phyloP scores from a whole-genome alignment of 1,140 invertebrate genomes.

The Drosophila carrolli region DNA sequence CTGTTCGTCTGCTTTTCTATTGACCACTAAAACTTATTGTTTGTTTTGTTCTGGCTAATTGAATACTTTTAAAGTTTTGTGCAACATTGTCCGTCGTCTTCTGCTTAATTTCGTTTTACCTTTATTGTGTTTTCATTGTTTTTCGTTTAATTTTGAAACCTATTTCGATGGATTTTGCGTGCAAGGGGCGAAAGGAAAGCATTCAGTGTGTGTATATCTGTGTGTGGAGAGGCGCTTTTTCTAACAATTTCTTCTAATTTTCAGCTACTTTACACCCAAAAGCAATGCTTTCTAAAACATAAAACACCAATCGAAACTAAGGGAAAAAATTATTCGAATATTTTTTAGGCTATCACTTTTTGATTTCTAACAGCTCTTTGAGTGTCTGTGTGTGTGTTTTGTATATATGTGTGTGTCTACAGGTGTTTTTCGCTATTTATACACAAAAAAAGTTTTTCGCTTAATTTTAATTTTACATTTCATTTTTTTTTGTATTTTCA shows the following conservation, averaged over 20 bases:
- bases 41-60: conserved; percentile 18
- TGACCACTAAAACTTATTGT: conserved; percentile 12
- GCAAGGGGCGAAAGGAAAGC: conserved; percentile 19
- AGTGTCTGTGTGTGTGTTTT: conserved; percentile 24
- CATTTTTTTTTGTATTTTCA: not conserved
- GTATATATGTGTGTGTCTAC: conserved; percentile 32
- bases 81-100: not conserved
- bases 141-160: conserved; percentile 70
- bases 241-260: conserved; percentile 21
- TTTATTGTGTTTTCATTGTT: not conserved
- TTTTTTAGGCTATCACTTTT: conserved; percentile 40
- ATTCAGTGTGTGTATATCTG: not conserved
- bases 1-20: not conserved
- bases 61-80: conserved; percentile 8
- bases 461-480: conserved; percentile 28
- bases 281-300: conserved; percentile 17
- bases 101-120: not conserved
- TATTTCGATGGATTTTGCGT: conserved; percentile 55
- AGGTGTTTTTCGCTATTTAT: conserved; percentile 54
- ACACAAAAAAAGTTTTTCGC: conserved; percentile 49
- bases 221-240: conserved; percentile 27
- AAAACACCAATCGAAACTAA: conserved; percentile 22
- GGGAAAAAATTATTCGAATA: not conserved
- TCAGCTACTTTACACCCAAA: conserved; percentile 19
- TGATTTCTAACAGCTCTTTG: conserved; percentile 47